Evolutionary conservation across 2,888 invertebrate species (phyloP).

Genomic region (Diaphora mendica): DNA sequence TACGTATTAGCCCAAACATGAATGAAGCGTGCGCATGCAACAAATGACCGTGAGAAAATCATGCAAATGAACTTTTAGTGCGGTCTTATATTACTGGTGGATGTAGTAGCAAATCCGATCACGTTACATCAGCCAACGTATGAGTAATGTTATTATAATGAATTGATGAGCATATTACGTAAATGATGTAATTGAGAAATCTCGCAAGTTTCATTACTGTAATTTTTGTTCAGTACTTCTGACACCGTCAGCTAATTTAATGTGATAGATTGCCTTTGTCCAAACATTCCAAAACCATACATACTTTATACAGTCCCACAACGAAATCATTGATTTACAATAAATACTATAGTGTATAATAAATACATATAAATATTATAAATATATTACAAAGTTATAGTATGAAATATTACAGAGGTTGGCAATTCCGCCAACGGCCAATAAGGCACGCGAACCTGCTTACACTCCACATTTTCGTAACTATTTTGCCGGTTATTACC

Average conservation of each 20-base stretch:
- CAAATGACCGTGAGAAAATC: slow-evolving; percentile 26
- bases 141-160: neutral
- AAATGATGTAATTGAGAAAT: neutral
- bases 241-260: neutral
- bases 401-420: neutral
- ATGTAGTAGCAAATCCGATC: slow-evolving; percentile 21
- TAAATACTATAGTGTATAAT: neutral
- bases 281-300: slow-evolving; percentile 1
- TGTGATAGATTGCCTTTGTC: neutral
- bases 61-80: slow-evolving; percentile 47
- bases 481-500: neutral
- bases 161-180: neutral
- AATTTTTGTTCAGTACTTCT: neutral
- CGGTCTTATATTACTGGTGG: slow-evolving; percentile 36
- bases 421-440: neutral
- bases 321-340: neutral
- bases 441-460: neutral
- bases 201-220: neutral
- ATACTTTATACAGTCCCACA: neutral
- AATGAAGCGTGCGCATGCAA: slow-evolving; percentile 33
- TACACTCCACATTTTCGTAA: neutral
- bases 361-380: neutral
- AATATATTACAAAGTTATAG: neutral
- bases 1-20: slow-evolving; percentile 17
- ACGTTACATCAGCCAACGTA: slow-evolving; percentile 22